Base-by-base conservation (phyloP, 2,888 invertebrate genomes). In the Orthosia gothica region DNA sequence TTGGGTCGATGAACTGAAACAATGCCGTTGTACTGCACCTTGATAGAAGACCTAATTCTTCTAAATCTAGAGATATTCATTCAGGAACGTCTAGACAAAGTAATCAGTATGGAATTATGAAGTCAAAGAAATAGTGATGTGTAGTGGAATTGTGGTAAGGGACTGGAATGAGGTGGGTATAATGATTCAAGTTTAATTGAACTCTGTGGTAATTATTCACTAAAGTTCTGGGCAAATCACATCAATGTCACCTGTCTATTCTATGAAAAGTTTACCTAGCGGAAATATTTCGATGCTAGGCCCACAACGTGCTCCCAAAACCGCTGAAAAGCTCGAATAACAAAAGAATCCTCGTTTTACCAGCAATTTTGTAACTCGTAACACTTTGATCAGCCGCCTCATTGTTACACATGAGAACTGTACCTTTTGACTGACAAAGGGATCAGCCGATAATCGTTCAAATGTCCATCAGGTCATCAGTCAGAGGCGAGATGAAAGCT, bases 401-500 rank as follows among this genome's bases (percentile, higher is more conserved):
- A 92, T 94, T 95, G 94, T 95, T 91, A 87, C 76, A 81, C 71
- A 76, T 87, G 89, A 86, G 86, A 90, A 89, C 86, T 91, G 91
- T 93, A 91, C 92, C 92, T 93, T 93, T 91, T 88, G 78, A 91
- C 93, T 91, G 86, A 94, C 95, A 94, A 94, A 93, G 91, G 91
- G 91, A 91, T 92, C 91, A 91, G 91, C 85, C 91, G 92, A 94
- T 95, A 93, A 94, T 95, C 94, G 92, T 92, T 94, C 92, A 88
- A 90, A 89, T 92, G 94, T 93, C 94, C 94, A 91, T 93, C 93
- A 91, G 93, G 92, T 93, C 95, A 95, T 95, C 95, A 95, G 92
- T 96, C 95, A 95, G 93, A 85, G 88, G 70, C 83, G 89, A 93
- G 93, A 95, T 94, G 94, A 95, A 94, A 94, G 86, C 81, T 70